Percentiles rank a stretch among this genome's conserved stretches.
Evolutionary conservation across 2,888 invertebrate genomes (phyloP).

Genomic region (Arctia plantaginis): DNA sequence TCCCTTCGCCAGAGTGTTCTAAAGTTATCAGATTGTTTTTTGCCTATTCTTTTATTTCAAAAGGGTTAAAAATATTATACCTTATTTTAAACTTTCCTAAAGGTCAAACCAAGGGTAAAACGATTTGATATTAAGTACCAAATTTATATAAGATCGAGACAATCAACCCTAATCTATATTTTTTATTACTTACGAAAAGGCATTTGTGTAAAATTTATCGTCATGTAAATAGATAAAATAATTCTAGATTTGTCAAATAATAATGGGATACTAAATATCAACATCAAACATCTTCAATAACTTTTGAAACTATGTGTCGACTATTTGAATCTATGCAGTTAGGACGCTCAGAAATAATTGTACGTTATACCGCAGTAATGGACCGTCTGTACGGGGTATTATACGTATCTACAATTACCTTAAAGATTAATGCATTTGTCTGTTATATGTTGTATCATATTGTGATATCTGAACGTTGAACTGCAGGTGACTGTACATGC

Average conservation of each 20-base stretch:
- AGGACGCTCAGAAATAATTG: slow-evolving; percentile 1
- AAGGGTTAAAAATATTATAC: background rate
- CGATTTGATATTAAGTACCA: background rate
- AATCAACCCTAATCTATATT: background rate
- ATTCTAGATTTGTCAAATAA: background rate
- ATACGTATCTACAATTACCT: background rate
- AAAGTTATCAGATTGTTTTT: background rate
- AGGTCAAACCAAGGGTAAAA: background rate
- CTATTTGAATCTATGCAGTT: background rate
- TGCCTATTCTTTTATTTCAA: background rate
- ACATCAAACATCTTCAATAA: background rate
- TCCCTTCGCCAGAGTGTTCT: background rate
- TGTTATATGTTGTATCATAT: slow-evolving; percentile 12
- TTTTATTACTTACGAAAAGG: background rate
- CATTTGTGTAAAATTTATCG: background rate
- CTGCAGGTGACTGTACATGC: slow-evolving; percentile 4
- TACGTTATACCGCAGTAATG: background rate
- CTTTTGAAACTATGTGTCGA: slow-evolving; percentile 2
- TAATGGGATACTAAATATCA: background rate
- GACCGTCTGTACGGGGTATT: background rate
- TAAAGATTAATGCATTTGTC: slow-evolving; percentile 33
- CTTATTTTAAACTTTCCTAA: background rate
- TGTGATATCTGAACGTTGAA: slow-evolving; percentile 5
- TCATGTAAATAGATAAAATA: background rate
- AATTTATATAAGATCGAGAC: background rate